Evolutionary conservation across 2,113 vertebrate species (phyloP).

Genomic region (Fregetta grallaria): DNA sequence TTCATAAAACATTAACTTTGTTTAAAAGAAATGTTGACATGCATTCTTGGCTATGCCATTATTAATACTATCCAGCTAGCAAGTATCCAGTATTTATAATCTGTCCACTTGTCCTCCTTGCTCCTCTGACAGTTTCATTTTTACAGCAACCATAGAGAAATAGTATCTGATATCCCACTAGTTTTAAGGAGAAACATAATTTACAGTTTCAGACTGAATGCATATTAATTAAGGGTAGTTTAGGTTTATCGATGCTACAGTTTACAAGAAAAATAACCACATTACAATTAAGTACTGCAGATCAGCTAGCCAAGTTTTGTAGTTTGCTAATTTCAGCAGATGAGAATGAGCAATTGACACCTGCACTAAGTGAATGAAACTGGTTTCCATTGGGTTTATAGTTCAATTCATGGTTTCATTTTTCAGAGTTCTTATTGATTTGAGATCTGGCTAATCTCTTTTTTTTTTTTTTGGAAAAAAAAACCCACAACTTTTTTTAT

Average conservation of each 20-base stretch:
- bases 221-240: background rate
- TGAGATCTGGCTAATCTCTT: background rate
- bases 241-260: background rate
- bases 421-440: background rate
- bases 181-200: background rate
- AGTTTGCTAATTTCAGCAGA: background rate
- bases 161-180: background rate
- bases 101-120: background rate
- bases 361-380: background rate
- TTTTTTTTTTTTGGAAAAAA: too few species aligned
- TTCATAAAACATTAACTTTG: background rate
- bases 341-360: background rate
- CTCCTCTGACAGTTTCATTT: background rate
- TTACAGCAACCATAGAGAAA: background rate
- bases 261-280: background rate
- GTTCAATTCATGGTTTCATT: background rate
- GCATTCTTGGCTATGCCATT: background rate
- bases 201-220: background rate
- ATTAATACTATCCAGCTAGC: background rate
- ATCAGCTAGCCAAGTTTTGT: background rate
- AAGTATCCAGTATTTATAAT: background rate
- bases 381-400: background rate
- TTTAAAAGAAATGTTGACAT: background rate
- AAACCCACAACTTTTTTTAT: background rate
- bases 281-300: background rate